phyloP scores from a whole-genome alignment of 2,888 invertebrate genomes.

The Choreutis nemorana region DNA sequence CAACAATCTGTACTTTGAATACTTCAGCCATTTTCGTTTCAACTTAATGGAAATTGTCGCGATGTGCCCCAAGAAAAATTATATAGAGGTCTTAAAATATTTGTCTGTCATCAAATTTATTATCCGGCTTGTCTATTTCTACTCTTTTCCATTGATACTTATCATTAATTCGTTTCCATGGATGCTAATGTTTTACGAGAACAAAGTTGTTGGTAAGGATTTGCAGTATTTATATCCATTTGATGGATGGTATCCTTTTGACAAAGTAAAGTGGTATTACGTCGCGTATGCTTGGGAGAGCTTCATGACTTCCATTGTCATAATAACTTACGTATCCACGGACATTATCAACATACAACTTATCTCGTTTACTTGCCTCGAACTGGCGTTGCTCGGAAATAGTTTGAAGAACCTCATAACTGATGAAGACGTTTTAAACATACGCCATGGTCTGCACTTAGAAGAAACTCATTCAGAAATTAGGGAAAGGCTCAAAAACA shows the following conservation, averaged over 20 bases:
- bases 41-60: constrained; percentile 29
- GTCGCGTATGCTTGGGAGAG: constrained; percentile 41
- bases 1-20: constrained; percentile 24
- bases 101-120: constrained; percentile 20
- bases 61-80: constrained; percentile 20
- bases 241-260: constrained; percentile 52
- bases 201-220: constrained; percentile 21
- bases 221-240: constrained; percentile 33
- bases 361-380: constrained; percentile 40
- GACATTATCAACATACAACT: constrained; percentile 34
- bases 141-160: constrained; percentile 23
- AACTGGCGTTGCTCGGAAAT: constrained; percentile 33
- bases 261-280: constrained; percentile 40
- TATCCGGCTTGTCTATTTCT: constrained; percentile 29
- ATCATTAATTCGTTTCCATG: constrained; percentile 36
- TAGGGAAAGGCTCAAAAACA: constrained; percentile 25
- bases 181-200: constrained; percentile 35
- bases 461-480: constrained; percentile 19
- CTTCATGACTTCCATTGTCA: constrained; percentile 35
- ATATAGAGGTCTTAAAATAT: constrained; percentile 23
- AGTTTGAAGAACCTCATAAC: constrained; percentile 26
- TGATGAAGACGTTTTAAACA: constrained; percentile 20
- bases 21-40: constrained; percentile 28
- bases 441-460: constrained; percentile 14
- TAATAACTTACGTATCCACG: constrained; percentile 27